These are phyloP conservation scores for Rhinophrynus dorsalis DNA, from an alignment of 2,797 vertebrate genomes.

Conservation along the genomic window DNA sequence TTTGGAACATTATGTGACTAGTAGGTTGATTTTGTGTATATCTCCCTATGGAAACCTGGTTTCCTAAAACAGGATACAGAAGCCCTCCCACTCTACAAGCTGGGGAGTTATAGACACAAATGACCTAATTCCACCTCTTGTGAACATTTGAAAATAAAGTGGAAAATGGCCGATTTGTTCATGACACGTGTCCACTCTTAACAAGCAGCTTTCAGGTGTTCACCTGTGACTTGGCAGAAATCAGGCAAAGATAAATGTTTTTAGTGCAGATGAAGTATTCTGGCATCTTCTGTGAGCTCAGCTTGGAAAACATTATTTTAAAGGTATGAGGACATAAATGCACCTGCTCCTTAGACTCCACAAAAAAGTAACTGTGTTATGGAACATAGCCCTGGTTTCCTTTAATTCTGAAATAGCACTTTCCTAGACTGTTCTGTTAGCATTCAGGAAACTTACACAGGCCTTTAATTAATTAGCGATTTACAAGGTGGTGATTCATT, in stretches of 20 bases:
- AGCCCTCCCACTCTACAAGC: background rate
- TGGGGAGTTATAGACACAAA: background rate
- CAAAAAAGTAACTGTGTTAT: background rate
- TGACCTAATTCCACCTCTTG: background rate
- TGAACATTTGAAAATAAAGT: background rate
- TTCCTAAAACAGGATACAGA: background rate
- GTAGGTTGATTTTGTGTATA: too few species aligned
- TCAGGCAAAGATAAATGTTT: slow-evolving; percentile 10
- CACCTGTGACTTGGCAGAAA: slow-evolving; percentile 32
- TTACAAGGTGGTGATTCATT: too few species aligned
- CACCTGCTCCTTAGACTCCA: slow-evolving; percentile 7
- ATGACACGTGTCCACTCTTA: background rate
- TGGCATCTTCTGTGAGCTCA: slow-evolving; percentile 27
- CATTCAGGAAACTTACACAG: background rate
- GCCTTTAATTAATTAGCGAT: too few species aligned
- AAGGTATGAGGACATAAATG: slow-evolving; percentile 12
- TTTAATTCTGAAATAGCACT: background rate
- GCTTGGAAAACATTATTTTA: slow-evolving; percentile 23
- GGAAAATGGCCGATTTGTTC: background rate
- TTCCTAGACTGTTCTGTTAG: background rate
- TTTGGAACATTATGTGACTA: too few species aligned
- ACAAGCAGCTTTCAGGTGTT: slow-evolving; percentile 18
- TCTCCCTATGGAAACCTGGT: too few species aligned
- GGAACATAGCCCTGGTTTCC: background rate
- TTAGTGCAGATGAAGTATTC: slow-evolving; percentile 13